Evolutionary conservation across 2,113 vertebrate species (phyloP).

Genomic region (Phycodurus eques): DNA sequence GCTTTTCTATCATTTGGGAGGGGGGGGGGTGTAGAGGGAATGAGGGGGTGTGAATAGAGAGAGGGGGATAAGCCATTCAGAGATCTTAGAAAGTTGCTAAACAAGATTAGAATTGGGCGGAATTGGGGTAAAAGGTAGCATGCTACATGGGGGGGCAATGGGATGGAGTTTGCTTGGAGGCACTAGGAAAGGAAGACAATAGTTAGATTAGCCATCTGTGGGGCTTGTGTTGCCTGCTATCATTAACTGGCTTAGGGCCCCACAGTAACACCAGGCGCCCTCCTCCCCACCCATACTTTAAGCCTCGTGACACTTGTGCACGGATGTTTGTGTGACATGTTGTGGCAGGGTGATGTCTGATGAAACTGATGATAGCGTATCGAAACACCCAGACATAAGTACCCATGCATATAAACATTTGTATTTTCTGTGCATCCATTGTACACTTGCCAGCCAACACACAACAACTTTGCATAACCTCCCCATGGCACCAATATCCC

Average conservation of each 20-base stretch:
- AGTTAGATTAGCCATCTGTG: slow-evolving; percentile 80
- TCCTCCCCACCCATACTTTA: slow-evolving; percentile 42
- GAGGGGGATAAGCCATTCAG: slow-evolving; percentile 51
- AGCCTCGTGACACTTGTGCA: slow-evolving; percentile 26
- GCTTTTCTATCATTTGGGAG: slow-evolving; percentile 55
- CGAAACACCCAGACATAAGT: slow-evolving; percentile 28
- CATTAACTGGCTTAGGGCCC: slow-evolving; percentile 73
- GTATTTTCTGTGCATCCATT: slow-evolving; percentile 44
- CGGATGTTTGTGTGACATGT: slow-evolving; percentile 16
- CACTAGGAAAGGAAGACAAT: slow-evolving; percentile 67
- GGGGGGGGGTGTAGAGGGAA: slow-evolving; percentile 28
- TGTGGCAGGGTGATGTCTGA: slow-evolving; percentile 32
- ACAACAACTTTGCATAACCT: slow-evolving; percentile 25
- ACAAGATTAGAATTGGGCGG: slow-evolving; percentile 73
- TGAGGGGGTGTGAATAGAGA: slow-evolving; percentile 10
- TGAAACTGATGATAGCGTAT: slow-evolving; percentile 41
- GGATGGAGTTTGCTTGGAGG: slow-evolving; percentile 56
- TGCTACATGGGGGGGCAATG: slow-evolving; percentile 59
- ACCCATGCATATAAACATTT: slow-evolving; percentile 25
- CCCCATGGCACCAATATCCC: slow-evolving; percentile 15
- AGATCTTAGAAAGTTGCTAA: slow-evolving; percentile 71
- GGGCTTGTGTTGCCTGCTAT: slow-evolving; percentile 65
- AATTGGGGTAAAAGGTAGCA: slow-evolving; percentile 71
- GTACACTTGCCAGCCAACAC: slow-evolving; percentile 18
- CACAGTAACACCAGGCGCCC: slow-evolving; percentile 56